Evolutionary conservation across 2,113 vertebrate species (phyloP), one percentile per base, ranked within the genome.

Genomic region (Mionectes macconnelli): DNA sequence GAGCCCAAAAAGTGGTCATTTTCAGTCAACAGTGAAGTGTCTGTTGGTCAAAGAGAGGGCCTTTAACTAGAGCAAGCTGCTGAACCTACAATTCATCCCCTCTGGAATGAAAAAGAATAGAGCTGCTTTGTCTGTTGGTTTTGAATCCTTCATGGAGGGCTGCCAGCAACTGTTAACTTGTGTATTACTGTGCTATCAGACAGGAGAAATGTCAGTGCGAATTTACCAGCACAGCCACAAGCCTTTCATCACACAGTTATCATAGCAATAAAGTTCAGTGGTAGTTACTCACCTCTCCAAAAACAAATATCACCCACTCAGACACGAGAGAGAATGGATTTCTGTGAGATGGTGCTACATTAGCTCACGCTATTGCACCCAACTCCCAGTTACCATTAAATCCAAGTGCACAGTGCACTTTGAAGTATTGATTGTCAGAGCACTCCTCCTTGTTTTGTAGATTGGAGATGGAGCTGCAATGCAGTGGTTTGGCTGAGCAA

Each of bases 241-340:
- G 67, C 49, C 87, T 83, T 94, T 95, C 83, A 93, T 96, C 90
- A 76, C 70, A 62, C 20, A 44, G 66, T 72, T 92, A 89, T 77
- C 53, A 35, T 7, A 55, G 68, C 45, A 84, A 79, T 89, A 93
- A 64, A 84, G 56, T 94, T 85, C 79, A 39, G 14, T 27, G 28
- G 25, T 69, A 86, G 84, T 80, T 76, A 90, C 40, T 84, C 47
- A 70, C 49, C 59, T 63, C 68, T 84, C 37, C 37, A 55, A 73
- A 94, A 93, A 9, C 73, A 95, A 92, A 17, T 77, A 64, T 73
- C 77, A 60, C 19, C 23, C 37, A 72, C 42, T 89, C 69, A 87
- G 83, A n/a, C 21, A 12, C 52, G 74, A 37, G 17, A 89, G 24
- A 52, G 20, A 90, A 93, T 84, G 66, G 35, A 55, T 91, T 94